Percentiles rank a stretch among this genome's conserved stretches.
Evolutionary conservation across 2,888 invertebrate genomes (phyloP).

Genomic region (Adineta ricciae): DNA sequence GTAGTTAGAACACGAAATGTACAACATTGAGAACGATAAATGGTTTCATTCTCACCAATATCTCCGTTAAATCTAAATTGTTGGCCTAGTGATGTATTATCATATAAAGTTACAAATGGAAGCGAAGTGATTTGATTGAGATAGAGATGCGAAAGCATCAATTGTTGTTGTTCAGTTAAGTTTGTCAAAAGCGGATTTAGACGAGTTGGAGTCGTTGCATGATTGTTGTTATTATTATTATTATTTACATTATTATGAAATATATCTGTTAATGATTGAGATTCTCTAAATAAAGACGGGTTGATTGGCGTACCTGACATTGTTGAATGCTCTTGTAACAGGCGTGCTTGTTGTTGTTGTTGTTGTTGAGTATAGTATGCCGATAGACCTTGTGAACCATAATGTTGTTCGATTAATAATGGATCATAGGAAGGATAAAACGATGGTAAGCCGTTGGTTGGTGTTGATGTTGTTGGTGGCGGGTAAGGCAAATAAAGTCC

Average conservation of each 20-base stretch:
- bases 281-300: neutral
- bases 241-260: neutral
- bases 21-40: neutral
- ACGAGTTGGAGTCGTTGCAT: neutral
- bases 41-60: neutral
- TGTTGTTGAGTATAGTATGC: neutral
- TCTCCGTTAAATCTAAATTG: neutral
- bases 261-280: neutral
- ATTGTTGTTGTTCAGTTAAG: neutral
- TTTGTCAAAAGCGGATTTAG: neutral
- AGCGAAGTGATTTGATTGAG: slow-evolving; percentile 5
- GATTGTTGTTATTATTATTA: too few relatives aligned
- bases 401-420: neutral
- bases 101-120: slow-evolving; percentile 11
- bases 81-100: neutral
- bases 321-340: neutral
- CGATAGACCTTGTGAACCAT: neutral
- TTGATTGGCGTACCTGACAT: neutral
- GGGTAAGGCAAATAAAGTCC: neutral
- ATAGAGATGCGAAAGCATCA: neutral
- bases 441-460: neutral
- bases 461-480: neutral
- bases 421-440: slow-evolving; percentile 5
- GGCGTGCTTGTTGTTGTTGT: neutral
- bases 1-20: neutral